These are phyloP conservation scores for Orius insidiosus DNA, from an alignment of 1,140 invertebrate genomes.

Conservation along the genomic window DNA sequence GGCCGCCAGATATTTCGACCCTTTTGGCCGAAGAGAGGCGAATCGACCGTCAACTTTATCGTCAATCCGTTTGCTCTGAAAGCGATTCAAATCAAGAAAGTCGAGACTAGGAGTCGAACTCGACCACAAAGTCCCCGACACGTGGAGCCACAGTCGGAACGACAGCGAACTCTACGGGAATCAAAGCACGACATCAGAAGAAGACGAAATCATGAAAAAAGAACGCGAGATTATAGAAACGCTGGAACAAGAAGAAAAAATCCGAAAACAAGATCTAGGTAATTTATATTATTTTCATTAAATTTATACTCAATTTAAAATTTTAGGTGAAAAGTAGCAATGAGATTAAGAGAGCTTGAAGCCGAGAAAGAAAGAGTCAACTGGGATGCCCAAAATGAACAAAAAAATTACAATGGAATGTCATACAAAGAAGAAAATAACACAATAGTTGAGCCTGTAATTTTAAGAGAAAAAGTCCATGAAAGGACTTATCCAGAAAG, in stretches of 20 bases:
- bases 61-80: constrained; percentile 33
- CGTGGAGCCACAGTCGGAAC: constrained; percentile 53
- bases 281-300: no score
- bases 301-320: no score
- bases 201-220: constrained; percentile 52
- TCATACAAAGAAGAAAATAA: no score
- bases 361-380: constrained; percentile 34
- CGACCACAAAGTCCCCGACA: constrained; percentile 35
- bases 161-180: constrained; percentile 39
- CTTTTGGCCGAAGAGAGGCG: constrained; percentile 61
- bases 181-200: constrained; percentile 39
- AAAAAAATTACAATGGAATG: no score
- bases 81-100: constrained; percentile 37
- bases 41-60: constrained; percentile 45
- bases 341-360: constrained; percentile 33
- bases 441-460: no score
- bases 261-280: constrained; percentile 26
- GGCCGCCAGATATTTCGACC: constrained; percentile 60
- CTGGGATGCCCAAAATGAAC: constrained; percentile 23
- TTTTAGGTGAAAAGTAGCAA: constrained; percentile 32
- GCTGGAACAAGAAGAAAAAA: constrained; percentile 44
- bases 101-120: constrained; percentile 56
- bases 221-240: constrained; percentile 53
- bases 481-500: no score
- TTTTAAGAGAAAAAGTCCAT: no score